A percentile compares a stretch with the other conserved stretches of the same genome.
Conservation (phyloP, 2,888 invertebrate species). For the Bugula neritina region DNA sequence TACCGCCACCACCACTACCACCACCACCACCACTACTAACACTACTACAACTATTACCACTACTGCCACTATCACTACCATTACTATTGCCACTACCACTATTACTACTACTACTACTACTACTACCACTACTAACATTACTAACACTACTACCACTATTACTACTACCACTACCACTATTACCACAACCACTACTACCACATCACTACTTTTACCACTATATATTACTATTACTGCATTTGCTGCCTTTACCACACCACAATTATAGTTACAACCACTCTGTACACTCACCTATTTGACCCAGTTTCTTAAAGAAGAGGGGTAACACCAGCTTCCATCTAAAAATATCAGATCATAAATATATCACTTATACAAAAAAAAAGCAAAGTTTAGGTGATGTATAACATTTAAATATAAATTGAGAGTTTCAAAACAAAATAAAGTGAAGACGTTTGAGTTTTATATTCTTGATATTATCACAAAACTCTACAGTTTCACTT, state of each 20-base stretch:
- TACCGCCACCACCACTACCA: not conserved
- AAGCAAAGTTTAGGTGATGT: too few relatives aligned
- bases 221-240: too few relatives aligned
- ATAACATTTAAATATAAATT: too few relatives aligned
- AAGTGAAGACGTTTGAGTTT: too few relatives aligned
- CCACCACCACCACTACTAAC: not conserved
- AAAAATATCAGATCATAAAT: not conserved
- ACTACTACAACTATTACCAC: not conserved
- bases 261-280: too few relatives aligned
- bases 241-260: too few relatives aligned
- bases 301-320: not conserved
- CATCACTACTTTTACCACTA: too few relatives aligned
- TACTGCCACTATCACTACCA: not conserved
- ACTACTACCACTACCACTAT: not conserved
- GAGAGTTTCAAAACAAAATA: too few relatives aligned
- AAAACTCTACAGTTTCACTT: too few relatives aligned
- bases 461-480: too few relatives aligned
- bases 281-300: constrained; percentile 17
- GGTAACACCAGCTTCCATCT: constrained; percentile 25
- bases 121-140: not conserved
- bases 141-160: not conserved
- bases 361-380: too few relatives aligned
- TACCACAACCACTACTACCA: too few relatives aligned
- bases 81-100: not conserved
- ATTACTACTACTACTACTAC: not conserved